A percentile compares a stretch with the other conserved stretches of the same genome.
Conservation (phyloP, 2,888 invertebrate species). For the Melanophora roralis region DNA sequence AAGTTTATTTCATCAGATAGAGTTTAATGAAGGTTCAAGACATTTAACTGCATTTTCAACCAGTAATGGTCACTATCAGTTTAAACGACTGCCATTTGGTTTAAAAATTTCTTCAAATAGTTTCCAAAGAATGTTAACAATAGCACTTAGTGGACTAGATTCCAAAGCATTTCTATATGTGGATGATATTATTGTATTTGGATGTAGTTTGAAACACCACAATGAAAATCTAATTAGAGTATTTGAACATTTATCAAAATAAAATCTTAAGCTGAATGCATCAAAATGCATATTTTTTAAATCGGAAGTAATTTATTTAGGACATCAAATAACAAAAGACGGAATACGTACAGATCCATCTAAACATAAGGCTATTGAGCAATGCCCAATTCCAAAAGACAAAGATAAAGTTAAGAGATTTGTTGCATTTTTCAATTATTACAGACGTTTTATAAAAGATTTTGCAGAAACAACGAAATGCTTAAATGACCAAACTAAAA, state of each 20-base stretch:
- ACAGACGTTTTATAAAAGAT: too few species aligned
- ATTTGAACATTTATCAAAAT: too few species aligned
- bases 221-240: not conserved
- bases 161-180: conserved; percentile 9
- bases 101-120: not conserved
- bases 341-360: conserved; percentile 1
- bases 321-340: too few species aligned
- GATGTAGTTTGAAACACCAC: not conserved
- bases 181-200: not conserved
- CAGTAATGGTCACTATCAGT: not conserved
- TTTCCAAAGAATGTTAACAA: not conserved
- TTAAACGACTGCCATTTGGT: not conserved
- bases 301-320: not conserved
- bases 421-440: conserved; percentile 18
- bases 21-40: not conserved
- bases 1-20: not conserved
- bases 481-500: not conserved
- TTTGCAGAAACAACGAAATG: too few species aligned
- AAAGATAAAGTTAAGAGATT: not conserved
- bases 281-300: not conserved
- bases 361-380: not conserved
- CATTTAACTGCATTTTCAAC: not conserved
- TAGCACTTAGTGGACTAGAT: not conserved
- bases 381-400: not conserved
- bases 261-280: too few species aligned